phyloP scores from a whole-genome alignment of 1,140 invertebrate species.

The Drosophila santomea region DNA sequence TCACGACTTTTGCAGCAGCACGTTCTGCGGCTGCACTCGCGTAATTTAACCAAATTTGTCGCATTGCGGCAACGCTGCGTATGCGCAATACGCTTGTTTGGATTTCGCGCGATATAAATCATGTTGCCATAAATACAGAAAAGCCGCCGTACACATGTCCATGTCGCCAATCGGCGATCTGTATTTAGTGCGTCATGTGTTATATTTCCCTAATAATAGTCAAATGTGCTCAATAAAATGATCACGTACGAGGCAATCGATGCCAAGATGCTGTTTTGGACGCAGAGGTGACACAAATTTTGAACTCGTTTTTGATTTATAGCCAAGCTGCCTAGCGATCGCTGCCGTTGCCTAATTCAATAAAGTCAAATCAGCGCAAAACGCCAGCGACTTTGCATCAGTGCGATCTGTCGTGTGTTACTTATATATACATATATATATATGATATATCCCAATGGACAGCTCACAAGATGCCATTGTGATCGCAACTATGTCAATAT shows the following conservation, averaged over 20 bases:
- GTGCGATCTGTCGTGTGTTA: not conserved
- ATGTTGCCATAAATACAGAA: conserved; percentile 71
- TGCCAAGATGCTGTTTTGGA: conserved; percentile 42
- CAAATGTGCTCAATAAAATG: conserved; percentile 83
- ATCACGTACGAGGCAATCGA: conserved; percentile 73
- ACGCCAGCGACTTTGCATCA: conserved; percentile 50
- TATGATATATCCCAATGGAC: conserved; percentile 25
- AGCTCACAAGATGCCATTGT: conserved; percentile 30
- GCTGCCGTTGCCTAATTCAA: conserved; percentile 59
- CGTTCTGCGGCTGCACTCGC: conserved; percentile 51
- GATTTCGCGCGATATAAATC: conserved; percentile 65
- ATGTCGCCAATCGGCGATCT: conserved; percentile 36
- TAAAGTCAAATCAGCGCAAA: conserved; percentile 73
- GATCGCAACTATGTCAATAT: conserved; percentile 69
- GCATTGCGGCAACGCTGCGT: conserved; percentile 56
- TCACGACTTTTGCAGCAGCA: conserved; percentile 43
- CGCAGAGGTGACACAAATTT: conserved; percentile 69
- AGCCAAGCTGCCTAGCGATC: conserved; percentile 27
- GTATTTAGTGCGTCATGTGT: conserved; percentile 57
- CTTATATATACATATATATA: not conserved
- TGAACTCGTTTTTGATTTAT: conserved; percentile 66
- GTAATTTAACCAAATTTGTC: conserved; percentile 73
- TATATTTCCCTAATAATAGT: conserved; percentile 84
- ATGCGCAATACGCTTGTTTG: conserved; percentile 60
- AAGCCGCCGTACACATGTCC: conserved; percentile 41